These are phyloP conservation scores for Synergus umbraculus DNA, from an alignment of 2,888 invertebrate genomes.

Conservation along the genomic window DNA sequence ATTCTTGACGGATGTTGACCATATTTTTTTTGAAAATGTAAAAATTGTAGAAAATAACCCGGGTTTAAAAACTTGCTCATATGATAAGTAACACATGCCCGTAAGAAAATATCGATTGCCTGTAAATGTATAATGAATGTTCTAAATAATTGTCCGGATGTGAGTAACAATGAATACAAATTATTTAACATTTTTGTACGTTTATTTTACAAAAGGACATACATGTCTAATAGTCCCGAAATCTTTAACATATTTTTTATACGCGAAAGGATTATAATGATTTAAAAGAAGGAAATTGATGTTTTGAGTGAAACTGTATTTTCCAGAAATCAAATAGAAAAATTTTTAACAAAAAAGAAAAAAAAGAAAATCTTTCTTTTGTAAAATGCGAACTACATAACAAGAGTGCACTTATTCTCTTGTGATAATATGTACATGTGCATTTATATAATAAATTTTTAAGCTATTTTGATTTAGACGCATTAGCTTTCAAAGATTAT, in stretches of 20 bases:
- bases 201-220: slow-evolving; percentile 23
- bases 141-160: no score
- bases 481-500: not conserved
- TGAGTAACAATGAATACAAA: no score
- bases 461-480: not conserved
- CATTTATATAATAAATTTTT: not conserved
- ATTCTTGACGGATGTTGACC: no score
- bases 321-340: not conserved
- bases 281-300: not conserved
- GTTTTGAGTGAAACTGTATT: not conserved
- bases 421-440: not conserved
- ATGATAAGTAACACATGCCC: no score
- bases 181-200: not conserved
- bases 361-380: no score
- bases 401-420: not conserved
- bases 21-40: no score
- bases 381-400: no score
- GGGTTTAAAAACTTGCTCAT: no score
- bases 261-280: not conserved
- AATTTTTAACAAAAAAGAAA: not conserved
- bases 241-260: not conserved
- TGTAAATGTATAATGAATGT: no score
- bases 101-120: no score
- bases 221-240: not conserved
- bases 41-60: no score